Percentiles rank a stretch among this genome's conserved stretches.
Evolutionary conservation across 1,140 invertebrate species (phyloP).

Genomic region (Pachyrhynchus sulphureomaculatus): DNA sequence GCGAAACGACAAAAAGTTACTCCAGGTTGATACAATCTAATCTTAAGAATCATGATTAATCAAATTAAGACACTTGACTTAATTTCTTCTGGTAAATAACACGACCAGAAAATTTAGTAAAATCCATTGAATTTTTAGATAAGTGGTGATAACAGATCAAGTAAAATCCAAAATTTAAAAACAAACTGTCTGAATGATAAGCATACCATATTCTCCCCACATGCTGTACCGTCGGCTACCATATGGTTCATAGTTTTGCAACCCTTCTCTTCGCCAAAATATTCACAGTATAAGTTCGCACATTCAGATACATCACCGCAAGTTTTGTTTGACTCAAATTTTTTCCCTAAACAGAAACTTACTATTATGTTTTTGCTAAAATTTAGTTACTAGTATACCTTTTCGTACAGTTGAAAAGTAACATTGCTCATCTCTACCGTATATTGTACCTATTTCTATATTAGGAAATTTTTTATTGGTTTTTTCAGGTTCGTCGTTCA

Average conservation of each 20-base stretch:
- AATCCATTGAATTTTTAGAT: too few relatives aligned
- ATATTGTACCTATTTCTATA: not conserved
- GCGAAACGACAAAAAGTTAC: too few relatives aligned
- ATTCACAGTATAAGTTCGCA: slow-evolving; percentile 2
- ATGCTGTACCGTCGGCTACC: slow-evolving; percentile 9
- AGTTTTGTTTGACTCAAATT: slow-evolving; percentile 4
- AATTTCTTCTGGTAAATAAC: too few relatives aligned
- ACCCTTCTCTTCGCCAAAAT: not conserved
- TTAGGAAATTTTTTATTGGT: slow-evolving; percentile 2
- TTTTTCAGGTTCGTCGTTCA: slow-evolving; percentile 14
- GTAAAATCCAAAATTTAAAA: too few relatives aligned
- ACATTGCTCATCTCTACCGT: slow-evolving; percentile 6
- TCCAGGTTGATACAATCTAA: too few relatives aligned
- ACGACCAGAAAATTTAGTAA: too few relatives aligned
- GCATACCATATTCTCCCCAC: not conserved
- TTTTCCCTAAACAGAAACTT: not conserved
- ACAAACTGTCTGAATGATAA: too few relatives aligned
- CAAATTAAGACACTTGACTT: too few relatives aligned
- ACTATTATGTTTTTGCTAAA: not conserved
- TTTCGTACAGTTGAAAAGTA: not conserved
- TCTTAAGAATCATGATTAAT: too few relatives aligned
- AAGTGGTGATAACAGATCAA: too few relatives aligned
- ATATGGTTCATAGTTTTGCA: slow-evolving; percentile 5
- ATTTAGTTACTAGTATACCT: not conserved
- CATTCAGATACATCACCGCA: slow-evolving; percentile 9